These are phyloP conservation scores for Diplosoma virens DNA, from an alignment of 23 tunicate species.

Conservation along the genomic window DNA sequence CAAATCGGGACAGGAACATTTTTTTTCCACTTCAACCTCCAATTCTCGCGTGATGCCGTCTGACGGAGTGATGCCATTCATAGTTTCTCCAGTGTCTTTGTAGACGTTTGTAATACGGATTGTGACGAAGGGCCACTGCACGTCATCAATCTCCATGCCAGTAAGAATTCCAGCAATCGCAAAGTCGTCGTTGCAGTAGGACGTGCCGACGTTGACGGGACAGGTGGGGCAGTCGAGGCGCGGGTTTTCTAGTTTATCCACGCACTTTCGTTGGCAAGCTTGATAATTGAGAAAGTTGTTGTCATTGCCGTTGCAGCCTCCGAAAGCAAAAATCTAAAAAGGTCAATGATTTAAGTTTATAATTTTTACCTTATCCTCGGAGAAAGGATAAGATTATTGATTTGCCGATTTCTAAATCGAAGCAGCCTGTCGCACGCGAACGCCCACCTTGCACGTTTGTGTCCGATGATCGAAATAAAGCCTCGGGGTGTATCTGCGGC, in stretches of 20 bases:
- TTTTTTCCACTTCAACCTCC: background rate
- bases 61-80: background rate
- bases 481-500: background rate
- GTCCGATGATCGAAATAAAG: background rate
- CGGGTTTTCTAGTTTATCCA: background rate
- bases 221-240: conserved; percentile 2
- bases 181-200: conserved; percentile 9
- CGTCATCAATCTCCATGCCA: background rate
- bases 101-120: conserved; percentile 2
- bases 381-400: too few relatives aligned
- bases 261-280: conserved; percentile 2
- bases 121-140: background rate
- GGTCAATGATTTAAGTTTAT: too few relatives aligned
- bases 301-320: conserved; percentile 13
- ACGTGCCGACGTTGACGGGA: background rate
- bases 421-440: too few relatives aligned
- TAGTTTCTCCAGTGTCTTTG: conserved; percentile 1
- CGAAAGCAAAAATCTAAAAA: background rate
- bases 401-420: too few relatives aligned
- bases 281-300: conserved; percentile 6
- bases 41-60: background rate
- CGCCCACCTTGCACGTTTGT: background rate
- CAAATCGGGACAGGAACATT: conserved; percentile 25
- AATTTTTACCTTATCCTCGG: too few relatives aligned
- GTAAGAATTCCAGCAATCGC: conserved; percentile 3